These are phyloP conservation scores for Micromys minutus DNA, from an alignment of 2,113 vertebrate genomes.

Conservation along the genomic window DNA sequence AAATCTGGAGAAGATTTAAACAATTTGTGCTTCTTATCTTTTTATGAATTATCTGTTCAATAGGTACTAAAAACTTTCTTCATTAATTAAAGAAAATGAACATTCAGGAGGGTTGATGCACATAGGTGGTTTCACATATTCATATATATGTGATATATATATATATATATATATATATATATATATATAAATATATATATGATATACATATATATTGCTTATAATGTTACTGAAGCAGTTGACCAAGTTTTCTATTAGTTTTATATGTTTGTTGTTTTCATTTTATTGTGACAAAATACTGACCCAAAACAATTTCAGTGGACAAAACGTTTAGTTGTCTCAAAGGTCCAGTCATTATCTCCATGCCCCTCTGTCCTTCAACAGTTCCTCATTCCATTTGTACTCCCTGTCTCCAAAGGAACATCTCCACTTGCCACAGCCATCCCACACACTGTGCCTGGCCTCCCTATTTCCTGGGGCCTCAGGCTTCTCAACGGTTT, in stretches of 20 bases:
- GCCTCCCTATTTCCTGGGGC: too few relatives aligned
- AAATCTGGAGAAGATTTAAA: not conserved
- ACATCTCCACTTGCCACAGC: too few relatives aligned
- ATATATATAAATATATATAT: too few relatives aligned
- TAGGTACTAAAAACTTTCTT: not conserved
- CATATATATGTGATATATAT: too few relatives aligned
- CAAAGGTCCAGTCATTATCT: not conserved
- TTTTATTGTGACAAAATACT: not conserved
- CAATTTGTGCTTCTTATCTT: not conserved
- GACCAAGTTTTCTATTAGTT: not conserved
- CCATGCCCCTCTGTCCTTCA: too few relatives aligned
- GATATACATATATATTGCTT: too few relatives aligned
- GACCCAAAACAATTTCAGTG: not conserved
- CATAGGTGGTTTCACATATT: not conserved
- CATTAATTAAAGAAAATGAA: not conserved
- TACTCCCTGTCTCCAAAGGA: too few relatives aligned
- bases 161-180: too few relatives aligned
- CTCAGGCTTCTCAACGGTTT: too few relatives aligned
- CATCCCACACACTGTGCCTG: too few relatives aligned
- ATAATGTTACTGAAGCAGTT: not conserved
- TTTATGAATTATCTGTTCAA: not conserved
- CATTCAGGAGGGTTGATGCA: too few relatives aligned
- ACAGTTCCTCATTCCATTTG: too few relatives aligned
- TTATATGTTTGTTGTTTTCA: not conserved
- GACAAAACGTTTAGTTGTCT: not conserved